Conservation (phyloP, 2,797 vertebrate genomes). For the Sciurus carolinensis region DNA sequence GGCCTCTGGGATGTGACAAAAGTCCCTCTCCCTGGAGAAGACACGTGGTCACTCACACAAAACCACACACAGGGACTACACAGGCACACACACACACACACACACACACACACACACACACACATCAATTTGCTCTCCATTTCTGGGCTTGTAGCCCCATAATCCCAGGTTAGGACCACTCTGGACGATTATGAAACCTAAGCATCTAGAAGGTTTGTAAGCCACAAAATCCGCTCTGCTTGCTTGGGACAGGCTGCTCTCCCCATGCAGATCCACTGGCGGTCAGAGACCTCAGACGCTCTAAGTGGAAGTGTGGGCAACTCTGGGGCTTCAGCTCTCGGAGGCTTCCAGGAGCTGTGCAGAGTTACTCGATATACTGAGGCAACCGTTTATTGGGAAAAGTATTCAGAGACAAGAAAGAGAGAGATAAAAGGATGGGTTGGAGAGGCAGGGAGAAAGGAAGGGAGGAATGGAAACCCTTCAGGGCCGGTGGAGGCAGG, state of each 20-base stretch:
- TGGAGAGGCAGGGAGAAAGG: background rate
- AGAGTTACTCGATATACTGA: conserved; percentile 78
- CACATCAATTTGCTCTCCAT: background rate
- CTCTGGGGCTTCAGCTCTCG: conserved; percentile 72
- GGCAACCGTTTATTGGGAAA: conserved; percentile 67
- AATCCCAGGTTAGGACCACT: background rate
- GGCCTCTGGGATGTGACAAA: background rate
- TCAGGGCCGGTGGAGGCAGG: background rate
- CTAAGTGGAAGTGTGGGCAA: conserved; percentile 78
- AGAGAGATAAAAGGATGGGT: background rate
- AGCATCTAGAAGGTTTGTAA: background rate
- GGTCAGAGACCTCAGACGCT: conserved; percentile 77
- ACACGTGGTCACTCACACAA: background rate
- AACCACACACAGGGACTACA: background rate
- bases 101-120: too few relatives aligned
- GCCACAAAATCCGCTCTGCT: background rate
- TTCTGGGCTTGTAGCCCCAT: background rate
- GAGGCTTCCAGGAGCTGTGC: conserved; percentile 81
- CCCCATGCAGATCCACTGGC: conserved; percentile 83
- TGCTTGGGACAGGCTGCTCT: background rate
- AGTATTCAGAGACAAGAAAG: conserved; percentile 65
- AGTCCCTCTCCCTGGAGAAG: conserved; percentile 4
- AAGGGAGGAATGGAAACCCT: background rate
- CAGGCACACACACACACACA: too few relatives aligned
- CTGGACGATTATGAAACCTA: background rate